phyloP scores from a whole-genome alignment of 2,113 vertebrate species.

The Thomomys bottae region DNA sequence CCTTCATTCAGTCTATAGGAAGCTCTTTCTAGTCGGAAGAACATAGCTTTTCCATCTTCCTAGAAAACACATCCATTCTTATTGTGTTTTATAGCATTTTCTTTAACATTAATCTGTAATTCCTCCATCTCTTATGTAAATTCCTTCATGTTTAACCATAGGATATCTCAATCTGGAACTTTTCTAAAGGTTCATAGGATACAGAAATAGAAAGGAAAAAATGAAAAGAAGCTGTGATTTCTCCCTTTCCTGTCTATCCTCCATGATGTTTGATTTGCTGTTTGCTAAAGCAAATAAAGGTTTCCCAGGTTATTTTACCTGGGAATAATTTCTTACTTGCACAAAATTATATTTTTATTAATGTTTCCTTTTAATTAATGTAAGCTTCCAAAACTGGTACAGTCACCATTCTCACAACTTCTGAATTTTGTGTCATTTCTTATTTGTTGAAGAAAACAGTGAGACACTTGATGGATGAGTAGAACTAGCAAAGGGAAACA shows the following conservation, averaged over 20 bases:
- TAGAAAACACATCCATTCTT: not conserved
- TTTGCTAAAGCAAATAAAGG: slow-evolving; percentile 57
- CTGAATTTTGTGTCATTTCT: slow-evolving; percentile 65
- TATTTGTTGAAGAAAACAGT: slow-evolving; percentile 6
- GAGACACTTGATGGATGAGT: not conserved
- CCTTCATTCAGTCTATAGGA: not conserved
- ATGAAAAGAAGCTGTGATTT: not conserved
- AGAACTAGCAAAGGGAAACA: not conserved
- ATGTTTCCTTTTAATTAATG: slow-evolving; percentile 45
- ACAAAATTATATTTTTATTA: slow-evolving; percentile 66
- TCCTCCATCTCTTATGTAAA: not conserved
- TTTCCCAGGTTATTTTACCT: slow-evolving; percentile 50
- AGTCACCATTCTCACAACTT: slow-evolving; percentile 32
- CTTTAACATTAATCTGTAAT: not conserved
- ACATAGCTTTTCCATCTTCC: not conserved
- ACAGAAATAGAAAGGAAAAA: not conserved
- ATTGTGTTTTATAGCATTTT: not conserved
- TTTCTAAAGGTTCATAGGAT: not conserved
- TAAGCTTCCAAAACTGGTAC: slow-evolving; percentile 66
- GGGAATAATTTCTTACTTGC: not conserved
- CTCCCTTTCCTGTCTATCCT: not conserved
- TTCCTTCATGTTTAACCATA: not conserved
- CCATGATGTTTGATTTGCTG: not conserved
- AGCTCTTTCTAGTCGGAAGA: not conserved
- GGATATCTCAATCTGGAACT: not conserved